Percentiles rank a stretch among this genome's conserved stretches.
These are phyloP conservation scores for Lophura nycthemera DNA, from an alignment of 2,113 vertebrate species.

Conservation along the genomic window DNA sequence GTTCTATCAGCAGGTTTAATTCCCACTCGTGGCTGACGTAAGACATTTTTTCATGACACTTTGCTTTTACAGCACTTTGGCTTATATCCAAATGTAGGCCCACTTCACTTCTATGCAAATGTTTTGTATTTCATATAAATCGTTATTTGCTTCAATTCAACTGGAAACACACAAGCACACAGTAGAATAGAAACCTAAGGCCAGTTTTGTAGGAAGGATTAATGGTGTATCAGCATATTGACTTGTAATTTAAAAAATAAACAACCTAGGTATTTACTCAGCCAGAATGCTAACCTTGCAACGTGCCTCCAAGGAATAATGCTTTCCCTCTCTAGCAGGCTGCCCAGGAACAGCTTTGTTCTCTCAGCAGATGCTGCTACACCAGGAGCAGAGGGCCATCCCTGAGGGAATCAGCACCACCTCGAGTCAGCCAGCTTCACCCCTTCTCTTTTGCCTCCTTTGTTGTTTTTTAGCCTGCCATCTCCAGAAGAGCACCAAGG, in stretches of 20 bases:
- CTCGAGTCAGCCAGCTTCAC: not conserved
- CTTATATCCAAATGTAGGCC: not conserved
- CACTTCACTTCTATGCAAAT: not conserved
- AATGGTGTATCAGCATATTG: not conserved
- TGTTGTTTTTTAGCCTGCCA: not conserved
- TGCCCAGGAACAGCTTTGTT: not conserved
- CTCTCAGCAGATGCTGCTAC: not conserved
- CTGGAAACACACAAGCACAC: not conserved
- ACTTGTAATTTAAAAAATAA: slow-evolving; percentile 44
- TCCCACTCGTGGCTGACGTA: not conserved
- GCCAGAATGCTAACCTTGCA: not conserved
- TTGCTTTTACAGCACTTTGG: not conserved
- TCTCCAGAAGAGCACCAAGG: not conserved
- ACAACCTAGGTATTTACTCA: not conserved
- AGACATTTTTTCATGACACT: not conserved
- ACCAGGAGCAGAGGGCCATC: not conserved
- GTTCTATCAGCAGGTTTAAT: not conserved
- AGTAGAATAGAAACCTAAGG: not conserved
- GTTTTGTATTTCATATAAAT: not conserved
- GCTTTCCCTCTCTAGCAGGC: not conserved
- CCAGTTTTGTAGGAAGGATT: not conserved
- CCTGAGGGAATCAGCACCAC: not conserved
- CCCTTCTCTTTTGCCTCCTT: not conserved
- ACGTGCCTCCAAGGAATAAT: not conserved
- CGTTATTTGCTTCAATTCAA: not conserved